Percentiles rank a stretch among this genome's conserved stretches.
phyloP scores from a whole-genome alignment of 1,140 invertebrate species.

The Ostrea denselamellosa region DNA sequence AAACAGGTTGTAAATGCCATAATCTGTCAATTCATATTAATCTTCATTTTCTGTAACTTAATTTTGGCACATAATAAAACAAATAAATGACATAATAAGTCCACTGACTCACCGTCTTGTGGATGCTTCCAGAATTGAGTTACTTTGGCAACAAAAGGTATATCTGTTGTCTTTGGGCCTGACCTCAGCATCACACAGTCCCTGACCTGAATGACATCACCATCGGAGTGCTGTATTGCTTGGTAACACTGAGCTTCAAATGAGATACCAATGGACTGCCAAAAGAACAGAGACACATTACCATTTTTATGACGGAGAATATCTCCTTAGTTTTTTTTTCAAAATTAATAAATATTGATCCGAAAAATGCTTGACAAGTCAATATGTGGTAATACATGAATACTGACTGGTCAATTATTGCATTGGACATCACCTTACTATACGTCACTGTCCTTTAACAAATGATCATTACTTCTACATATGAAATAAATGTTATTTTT shows the following conservation, averaged over 20 bases:
- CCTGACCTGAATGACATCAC: conserved; percentile 90
- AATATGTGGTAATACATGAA: too few species aligned
- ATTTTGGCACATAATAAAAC: neutral
- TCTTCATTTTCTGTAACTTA: too few species aligned
- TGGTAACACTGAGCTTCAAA: conserved; percentile 88
- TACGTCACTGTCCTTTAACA: too few species aligned
- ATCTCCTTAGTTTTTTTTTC: too few species aligned
- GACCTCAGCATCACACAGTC: conserved; percentile 90
- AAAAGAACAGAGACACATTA: conserved; percentile 8
- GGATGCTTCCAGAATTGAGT: conserved; percentile 96
- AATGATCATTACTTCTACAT: too few species aligned
- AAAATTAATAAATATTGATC: too few species aligned
- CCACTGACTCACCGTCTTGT: conserved; percentile 86
- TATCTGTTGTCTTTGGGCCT: conserved; percentile 88
- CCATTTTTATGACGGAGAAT: neutral
- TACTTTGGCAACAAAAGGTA: conserved; percentile 96
- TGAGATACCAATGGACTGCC: conserved; percentile 65
- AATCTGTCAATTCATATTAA: too few species aligned
- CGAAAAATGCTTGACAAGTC: too few species aligned
- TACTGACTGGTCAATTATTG: too few species aligned
- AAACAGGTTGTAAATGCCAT: too few species aligned
- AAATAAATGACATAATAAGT: neutral
- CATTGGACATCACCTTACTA: too few species aligned
- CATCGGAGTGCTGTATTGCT: conserved; percentile 90
- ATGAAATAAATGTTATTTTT: too few species aligned